A percentile compares a stretch with the other conserved stretches of the same genome.
Conservation (phyloP, 2,113 vertebrate species). For the Epinephelus cyanopodus region DNA sequence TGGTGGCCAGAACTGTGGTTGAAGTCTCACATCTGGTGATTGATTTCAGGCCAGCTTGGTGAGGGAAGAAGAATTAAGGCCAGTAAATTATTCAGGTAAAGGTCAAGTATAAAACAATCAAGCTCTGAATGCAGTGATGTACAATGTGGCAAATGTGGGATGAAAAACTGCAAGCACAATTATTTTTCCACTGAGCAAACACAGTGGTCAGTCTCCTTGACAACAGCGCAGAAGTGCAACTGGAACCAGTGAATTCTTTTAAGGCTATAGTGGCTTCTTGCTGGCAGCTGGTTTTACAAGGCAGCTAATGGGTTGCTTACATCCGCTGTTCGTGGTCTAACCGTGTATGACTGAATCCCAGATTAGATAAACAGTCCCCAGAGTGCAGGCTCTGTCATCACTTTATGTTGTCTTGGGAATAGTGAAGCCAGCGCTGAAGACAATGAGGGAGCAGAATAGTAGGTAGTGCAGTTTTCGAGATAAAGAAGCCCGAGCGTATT, state of each 20-base stretch:
- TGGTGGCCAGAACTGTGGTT: background rate
- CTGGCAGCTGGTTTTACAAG: slow-evolving; percentile 54
- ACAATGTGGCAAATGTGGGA: slow-evolving; percentile 5
- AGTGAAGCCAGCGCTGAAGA: slow-evolving; percentile 15
- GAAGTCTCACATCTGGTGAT: background rate
- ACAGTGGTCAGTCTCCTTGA: slow-evolving; percentile 43
- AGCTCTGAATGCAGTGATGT: slow-evolving; percentile 6
- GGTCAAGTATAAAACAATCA: slow-evolving; percentile 19
- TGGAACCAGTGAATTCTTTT: slow-evolving; percentile 43
- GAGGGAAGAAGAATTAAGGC: slow-evolving; percentile 1
- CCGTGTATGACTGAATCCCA: slow-evolving; percentile 39
- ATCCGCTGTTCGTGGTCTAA: slow-evolving; percentile 21
- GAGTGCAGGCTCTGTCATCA: slow-evolving; percentile 47
- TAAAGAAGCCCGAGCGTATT: slow-evolving; percentile 52
- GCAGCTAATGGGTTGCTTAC: slow-evolving; percentile 59
- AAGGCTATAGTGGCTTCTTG: slow-evolving; percentile 28
- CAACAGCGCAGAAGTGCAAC: slow-evolving; percentile 35
- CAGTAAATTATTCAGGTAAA: background rate
- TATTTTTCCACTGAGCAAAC: slow-evolving; percentile 28
- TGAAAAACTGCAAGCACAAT: slow-evolving; percentile 12
- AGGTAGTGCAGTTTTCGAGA: slow-evolving; percentile 37
- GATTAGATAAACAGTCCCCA: slow-evolving; percentile 55
- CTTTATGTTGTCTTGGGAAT: slow-evolving; percentile 37
- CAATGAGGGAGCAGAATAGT: slow-evolving; percentile 13
- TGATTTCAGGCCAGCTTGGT: background rate